Percentiles rank a stretch among this genome's conserved stretches.
Conservation (phyloP, 1,140 invertebrate species). For the Zaprionus ghesquierei region DNA sequence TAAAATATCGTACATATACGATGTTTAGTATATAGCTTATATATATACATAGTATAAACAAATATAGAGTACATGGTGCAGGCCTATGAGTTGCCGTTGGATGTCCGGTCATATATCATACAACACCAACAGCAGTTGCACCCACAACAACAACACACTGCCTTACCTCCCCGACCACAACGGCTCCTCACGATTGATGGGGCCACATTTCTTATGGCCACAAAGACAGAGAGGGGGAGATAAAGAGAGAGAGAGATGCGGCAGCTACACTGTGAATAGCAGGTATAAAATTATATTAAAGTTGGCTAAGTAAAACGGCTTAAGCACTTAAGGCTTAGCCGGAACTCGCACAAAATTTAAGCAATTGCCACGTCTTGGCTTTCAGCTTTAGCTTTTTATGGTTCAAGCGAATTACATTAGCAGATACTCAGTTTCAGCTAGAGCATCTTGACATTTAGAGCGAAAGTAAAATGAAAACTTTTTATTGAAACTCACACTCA, state of each 20-base stretch:
- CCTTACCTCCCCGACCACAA: conserved; percentile 4
- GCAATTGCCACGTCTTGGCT: not conserved
- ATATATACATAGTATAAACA: not conserved
- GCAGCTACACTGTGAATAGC: not conserved
- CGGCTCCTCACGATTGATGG: conserved; percentile 31
- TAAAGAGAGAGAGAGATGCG: not conserved
- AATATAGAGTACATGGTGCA: not conserved
- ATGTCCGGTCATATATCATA: conserved; percentile 27
- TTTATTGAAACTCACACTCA: not conserved
- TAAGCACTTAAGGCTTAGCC: not conserved
- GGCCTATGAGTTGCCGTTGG: conserved; percentile 53
- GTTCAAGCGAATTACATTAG: not conserved
- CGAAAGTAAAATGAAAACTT: too few species aligned
- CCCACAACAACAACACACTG: not conserved
- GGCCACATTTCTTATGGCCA: conserved; percentile 26
- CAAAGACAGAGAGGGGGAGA: not conserved
- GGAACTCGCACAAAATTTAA: not conserved
- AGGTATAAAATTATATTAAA: conserved; percentile 7
- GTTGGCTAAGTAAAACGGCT: not conserved
- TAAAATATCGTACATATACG: conserved; percentile 8
- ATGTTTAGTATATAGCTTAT: not conserved
- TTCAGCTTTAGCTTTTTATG: not conserved
- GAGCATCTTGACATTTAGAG: not conserved
- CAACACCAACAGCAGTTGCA: conserved; percentile 11
- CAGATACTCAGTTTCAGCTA: not conserved